Base-by-base conservation (phyloP, 2,797 vertebrate genomes). In the Macropodus opercularis region DNA sequence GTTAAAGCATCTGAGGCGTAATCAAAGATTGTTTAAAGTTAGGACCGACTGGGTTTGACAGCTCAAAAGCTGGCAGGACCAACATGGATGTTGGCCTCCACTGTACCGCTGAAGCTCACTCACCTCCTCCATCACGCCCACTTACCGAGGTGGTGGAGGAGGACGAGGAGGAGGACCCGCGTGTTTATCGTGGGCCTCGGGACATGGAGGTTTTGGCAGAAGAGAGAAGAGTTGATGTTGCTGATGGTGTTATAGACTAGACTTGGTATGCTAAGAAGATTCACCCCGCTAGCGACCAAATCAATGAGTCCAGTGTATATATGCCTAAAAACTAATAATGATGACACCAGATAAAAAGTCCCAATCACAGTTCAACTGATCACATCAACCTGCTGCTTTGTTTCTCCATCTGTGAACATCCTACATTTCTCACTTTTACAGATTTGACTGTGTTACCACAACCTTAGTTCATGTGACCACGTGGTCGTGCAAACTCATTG, bases 121-220 rank as follows among this genome's bases (percentile, higher is more conserved):
- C 77, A 71, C 83, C 79, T 79, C 81, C 83, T 85, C 81, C 79
- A 60, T 79, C 74, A 59, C 82, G 55, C 85, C 87, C 72, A 84
- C 87, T 69, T 62, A 22, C 69, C 60, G 80, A 79, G 71, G 81
- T 79, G 81, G 76, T 34, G 77, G 76, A 79, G 71, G 64, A 80
- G 51, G 75, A 78, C 24, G 53, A 62, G 38, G 79, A 83, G 69
- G 75, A 74, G 69, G 63, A 60, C 71, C 69, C 63, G 13, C 34
- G 63, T 68, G 82, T 67, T 64, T 48, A 75, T 75, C 43, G 5
- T 13, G 13, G 52, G 65, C 73, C 61, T 83, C 56, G 1, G 60
- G 80, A 72, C 61, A 68, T 46, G 23, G 32, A 62, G 26, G 48
- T 60, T 73, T 81, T 62, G 54, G 44, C 50, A 72, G 62, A 40